Conservation (phyloP, 2,113 vertebrate species). For the Cairina moschata region DNA sequence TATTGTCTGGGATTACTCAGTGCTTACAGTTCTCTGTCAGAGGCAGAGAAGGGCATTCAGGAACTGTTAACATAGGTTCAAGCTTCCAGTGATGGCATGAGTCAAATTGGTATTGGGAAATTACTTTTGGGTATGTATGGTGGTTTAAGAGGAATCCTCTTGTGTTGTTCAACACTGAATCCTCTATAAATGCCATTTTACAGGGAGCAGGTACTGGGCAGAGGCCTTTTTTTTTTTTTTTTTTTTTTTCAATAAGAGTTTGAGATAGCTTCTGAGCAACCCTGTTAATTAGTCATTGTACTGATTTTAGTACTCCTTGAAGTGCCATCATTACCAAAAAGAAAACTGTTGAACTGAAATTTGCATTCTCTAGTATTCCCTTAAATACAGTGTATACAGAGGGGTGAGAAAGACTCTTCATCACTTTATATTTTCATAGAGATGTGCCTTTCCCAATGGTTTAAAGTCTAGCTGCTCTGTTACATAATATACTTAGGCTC, state of each 20-base stretch:
- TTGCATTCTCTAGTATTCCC: neutral
- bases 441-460: neutral
- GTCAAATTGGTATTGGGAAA: neutral
- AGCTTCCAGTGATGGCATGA: neutral
- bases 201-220: neutral
- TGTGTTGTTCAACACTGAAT: neutral
- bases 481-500: conserved; percentile 44
- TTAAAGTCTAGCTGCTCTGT: conserved; percentile 9
- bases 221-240: neutral
- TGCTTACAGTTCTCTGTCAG: neutral
- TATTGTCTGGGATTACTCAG: neutral
- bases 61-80: neutral
- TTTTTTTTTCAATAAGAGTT: neutral
- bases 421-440: neutral
- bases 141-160: neutral
- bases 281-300: neutral
- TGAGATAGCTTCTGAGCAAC: neutral
- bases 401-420: neutral
- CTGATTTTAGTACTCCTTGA: neutral
- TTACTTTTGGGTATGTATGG: neutral
- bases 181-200: neutral
- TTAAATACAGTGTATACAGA: neutral
- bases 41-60: neutral
- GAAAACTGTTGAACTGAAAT: neutral
- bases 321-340: neutral